Base-by-base conservation (phyloP, 1,140 invertebrate genomes). In the Anadara kagoshimensis region DNA sequence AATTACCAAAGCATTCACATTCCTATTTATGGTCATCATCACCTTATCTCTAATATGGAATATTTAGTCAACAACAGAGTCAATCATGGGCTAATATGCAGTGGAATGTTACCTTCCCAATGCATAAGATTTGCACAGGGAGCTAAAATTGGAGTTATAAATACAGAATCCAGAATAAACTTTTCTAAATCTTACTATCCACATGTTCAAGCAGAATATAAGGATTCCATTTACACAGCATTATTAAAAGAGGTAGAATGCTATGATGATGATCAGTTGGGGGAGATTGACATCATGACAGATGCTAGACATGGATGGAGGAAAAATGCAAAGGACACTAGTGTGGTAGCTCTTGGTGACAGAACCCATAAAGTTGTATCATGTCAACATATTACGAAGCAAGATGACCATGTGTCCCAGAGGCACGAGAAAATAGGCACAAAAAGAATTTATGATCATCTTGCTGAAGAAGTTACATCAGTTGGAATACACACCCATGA, bases 401-500 rank as follows among this genome's bases (percentile, higher is more conserved):
- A 18, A 47, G 43, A 64, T 22, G 62, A 64, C 22, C 8, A 22
- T 24, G 45, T 64, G 4, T 45, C 62, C 14, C 62, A 64, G 36
- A 3, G 62, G 20, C 62, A 64, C 36, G 44, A 44, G n/a, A 20
- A 29, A 24, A 10, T 47, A 47, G 62, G 62, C 3, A 64, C 62
- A n/a, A 44, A 47, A 51, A 64, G 24, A 49, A 59, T 29, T 18
- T 29, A 59, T 59, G 58, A 29, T 5, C 22, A 26, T 59, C 12
- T 41, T 11, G 11, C 5, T 22, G 22, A 45, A 20, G n/a, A n/a
- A n/a, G n/a, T n/a, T n/a, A n/a, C n/a, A n/a, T n/a, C n/a, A n/a
- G n/a, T n/a, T n/a, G n/a, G 36, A 8, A 64, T 68, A 18, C 54
- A 69, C n/a, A 47, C 56, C 11, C 58, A 70, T 62, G 68, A 70